Conservation (phyloP, 2,797 vertebrate species). For the Phoxinus dragarum region DNA sequence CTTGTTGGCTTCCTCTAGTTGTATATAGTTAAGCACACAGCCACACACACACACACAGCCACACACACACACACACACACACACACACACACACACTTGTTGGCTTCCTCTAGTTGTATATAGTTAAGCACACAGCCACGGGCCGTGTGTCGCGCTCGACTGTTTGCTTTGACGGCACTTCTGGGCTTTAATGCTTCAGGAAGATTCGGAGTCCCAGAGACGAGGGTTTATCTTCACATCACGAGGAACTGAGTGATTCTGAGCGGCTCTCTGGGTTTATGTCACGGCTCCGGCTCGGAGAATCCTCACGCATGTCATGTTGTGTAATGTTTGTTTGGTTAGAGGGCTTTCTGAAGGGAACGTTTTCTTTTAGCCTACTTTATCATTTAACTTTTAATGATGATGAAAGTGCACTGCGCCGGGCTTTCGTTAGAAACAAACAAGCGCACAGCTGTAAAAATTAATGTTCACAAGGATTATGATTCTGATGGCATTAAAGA, state of each 20-base stretch:
- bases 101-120: too few species aligned
- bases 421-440: conserved; percentile 8
- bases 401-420: not conserved
- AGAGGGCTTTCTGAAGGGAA: not conserved
- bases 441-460: not conserved
- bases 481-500: not conserved
- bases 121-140: conserved; percentile 5
- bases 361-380: not conserved
- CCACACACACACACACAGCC: too few species aligned
- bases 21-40: too few species aligned
- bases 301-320: conserved; percentile 33
- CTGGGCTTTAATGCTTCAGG: conserved; percentile 44
- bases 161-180: conserved; percentile 36
- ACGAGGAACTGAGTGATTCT: not conserved
- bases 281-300: not conserved
- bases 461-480: not conserved
- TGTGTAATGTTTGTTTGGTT: conserved; percentile 27
- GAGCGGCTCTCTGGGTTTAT: not conserved
- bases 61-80: too few species aligned
- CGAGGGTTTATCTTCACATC: conserved; percentile 18
- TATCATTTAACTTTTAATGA: conserved; percentile 11
- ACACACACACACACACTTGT: too few species aligned
- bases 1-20: too few species aligned
- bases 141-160: conserved; percentile 38
- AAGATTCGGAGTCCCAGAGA: conserved; percentile 12